A percentile compares a stretch with the other conserved stretches of the same genome.
Evolutionary conservation across 2,113 vertebrate species (phyloP).

Genomic region (Myotis davidii): DNA sequence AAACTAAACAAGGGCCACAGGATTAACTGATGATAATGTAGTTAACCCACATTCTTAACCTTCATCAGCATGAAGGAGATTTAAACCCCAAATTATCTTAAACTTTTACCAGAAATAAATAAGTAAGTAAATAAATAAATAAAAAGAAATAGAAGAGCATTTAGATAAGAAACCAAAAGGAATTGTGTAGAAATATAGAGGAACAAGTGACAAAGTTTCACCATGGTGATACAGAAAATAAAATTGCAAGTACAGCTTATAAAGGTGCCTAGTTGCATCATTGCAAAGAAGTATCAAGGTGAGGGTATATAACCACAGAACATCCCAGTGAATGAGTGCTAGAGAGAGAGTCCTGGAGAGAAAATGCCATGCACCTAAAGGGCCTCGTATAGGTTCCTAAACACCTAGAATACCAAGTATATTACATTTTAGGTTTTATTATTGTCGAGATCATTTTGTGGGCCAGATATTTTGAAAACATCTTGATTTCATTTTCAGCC

Average conservation of each 20-base stretch:
- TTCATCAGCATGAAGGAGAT: background rate
- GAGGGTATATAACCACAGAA: background rate
- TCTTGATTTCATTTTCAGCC: background rate
- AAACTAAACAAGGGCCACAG: background rate
- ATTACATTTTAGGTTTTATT: background rate
- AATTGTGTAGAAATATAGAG: background rate
- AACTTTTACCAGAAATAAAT: background rate
- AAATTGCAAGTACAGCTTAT: background rate
- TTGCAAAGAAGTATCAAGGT: background rate
- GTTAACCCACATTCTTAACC: background rate
- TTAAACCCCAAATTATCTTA: background rate
- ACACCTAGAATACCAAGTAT: background rate
- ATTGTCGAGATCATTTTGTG: background rate
- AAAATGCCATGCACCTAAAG: background rate
- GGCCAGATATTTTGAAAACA: background rate
- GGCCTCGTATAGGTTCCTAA: background rate
- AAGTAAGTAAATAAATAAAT: too few species aligned
- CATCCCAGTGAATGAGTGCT: background rate
- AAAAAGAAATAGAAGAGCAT: background rate
- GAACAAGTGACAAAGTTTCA: background rate
- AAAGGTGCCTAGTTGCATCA: background rate
- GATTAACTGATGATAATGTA: background rate
- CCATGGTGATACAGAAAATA: background rate
- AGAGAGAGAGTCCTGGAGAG: fast-evolving
- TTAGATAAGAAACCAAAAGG: background rate